phyloP scores from a whole-genome alignment of 2,113 vertebrate genomes.

The Carettochelys insculpta region DNA sequence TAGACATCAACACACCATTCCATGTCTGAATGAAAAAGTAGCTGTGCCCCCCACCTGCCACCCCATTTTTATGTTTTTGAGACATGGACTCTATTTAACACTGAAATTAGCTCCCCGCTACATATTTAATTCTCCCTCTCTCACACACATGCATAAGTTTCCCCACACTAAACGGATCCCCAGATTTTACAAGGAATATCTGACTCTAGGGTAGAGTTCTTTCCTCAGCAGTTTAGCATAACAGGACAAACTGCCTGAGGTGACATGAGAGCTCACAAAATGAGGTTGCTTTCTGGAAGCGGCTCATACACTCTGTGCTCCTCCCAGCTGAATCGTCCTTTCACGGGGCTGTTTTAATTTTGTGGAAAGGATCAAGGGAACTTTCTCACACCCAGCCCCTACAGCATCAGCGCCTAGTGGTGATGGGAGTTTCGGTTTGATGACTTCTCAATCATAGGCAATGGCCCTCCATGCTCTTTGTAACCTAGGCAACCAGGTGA shows the following conservation, averaged over 20 bases:
- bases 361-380: background rate
- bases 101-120: conserved; percentile 2
- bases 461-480: no score
- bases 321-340: background rate
- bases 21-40: background rate
- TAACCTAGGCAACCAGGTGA: no score
- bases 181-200: background rate
- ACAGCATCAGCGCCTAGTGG: no score
- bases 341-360: background rate
- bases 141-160: background rate
- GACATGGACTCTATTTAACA: background rate
- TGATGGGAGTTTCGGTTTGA: no score
- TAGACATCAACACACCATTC: background rate
- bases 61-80: background rate
- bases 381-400: background rate
- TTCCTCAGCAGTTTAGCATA: background rate
- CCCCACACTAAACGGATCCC: background rate
- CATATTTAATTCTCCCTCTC: background rate
- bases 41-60: background rate
- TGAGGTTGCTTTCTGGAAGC: background rate
- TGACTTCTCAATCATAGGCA: no score
- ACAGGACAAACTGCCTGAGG: background rate
- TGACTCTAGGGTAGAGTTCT: background rate
- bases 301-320: background rate
- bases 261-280: background rate